Conservation (phyloP, 1,140 invertebrate genomes). For the Sinella curviseta region DNA sequence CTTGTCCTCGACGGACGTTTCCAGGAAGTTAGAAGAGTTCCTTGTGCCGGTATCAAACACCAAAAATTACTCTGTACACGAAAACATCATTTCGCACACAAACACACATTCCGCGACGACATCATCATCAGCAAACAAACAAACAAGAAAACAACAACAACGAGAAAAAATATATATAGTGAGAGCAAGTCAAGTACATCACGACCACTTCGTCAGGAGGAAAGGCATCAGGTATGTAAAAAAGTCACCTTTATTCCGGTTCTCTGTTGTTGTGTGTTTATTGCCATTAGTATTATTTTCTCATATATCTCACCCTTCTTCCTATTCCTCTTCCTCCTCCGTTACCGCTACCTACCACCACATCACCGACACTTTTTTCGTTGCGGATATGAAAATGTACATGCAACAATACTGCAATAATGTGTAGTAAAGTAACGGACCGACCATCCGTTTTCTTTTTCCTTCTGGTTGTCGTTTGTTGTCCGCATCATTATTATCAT, state of each 20-base stretch:
- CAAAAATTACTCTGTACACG: conserved; percentile 48
- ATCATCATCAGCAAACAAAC: background rate
- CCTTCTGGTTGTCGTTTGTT: too few species aligned
- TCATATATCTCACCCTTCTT: conserved; percentile 8
- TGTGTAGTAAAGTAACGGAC: too few species aligned
- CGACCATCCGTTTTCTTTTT: too few species aligned
- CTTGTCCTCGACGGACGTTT: conserved; percentile 50
- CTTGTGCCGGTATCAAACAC: conserved; percentile 50
- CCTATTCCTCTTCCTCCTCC: background rate
- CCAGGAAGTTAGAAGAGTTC: conserved; percentile 50
- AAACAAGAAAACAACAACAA: background rate
- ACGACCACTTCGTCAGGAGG: background rate
- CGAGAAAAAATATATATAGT: background rate
- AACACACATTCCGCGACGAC: too few species aligned
- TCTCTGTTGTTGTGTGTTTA: background rate
- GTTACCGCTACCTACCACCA: background rate
- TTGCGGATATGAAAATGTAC: background rate
- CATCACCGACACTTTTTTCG: background rate
- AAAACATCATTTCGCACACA: conserved; percentile 50
- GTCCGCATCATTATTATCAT: too few species aligned
- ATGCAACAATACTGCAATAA: too few species aligned
- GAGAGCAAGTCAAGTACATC: too few species aligned
- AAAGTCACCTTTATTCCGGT: background rate
- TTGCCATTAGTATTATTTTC: conserved; percentile 4
- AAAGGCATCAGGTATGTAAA: background rate